phyloP scores from a whole-genome alignment of 2,797 vertebrate species.

The Lophius americanus region DNA sequence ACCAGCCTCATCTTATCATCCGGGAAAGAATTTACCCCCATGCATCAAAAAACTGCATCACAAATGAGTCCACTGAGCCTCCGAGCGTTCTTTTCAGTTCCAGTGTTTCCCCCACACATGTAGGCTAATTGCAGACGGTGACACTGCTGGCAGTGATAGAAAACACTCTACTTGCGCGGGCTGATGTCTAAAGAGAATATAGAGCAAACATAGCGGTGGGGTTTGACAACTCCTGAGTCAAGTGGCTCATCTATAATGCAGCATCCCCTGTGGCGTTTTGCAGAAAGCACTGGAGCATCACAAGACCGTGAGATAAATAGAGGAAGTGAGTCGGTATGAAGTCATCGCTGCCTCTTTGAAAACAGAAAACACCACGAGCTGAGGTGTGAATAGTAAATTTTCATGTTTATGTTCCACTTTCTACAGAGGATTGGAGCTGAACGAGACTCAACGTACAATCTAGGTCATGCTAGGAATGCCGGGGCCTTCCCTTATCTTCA shows the following conservation, averaged over 20 bases:
- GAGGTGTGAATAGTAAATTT: constrained; percentile 22
- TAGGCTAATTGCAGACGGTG: not conserved
- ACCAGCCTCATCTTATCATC: not conserved
- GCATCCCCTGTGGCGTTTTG: constrained; percentile 54
- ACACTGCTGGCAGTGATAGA: not conserved
- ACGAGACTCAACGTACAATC: constrained; percentile 55
- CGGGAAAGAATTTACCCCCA: not conserved
- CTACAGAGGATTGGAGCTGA: constrained; percentile 24
- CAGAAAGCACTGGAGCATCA: constrained; percentile 42
- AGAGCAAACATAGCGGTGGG: constrained; percentile 32
- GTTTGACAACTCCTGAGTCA: constrained; percentile 67
- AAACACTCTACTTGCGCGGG: constrained; percentile 1
- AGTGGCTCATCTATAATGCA: constrained; percentile 78
- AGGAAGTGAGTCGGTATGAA: constrained; percentile 11
- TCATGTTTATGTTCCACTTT: constrained; percentile 30
- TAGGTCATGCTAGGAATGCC: constrained; percentile 50
- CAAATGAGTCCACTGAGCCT: not conserved
- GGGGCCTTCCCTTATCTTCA: constrained; percentile 38
- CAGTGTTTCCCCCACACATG: not conserved
- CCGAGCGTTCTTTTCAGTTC: fast-evolving
- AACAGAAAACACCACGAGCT: constrained; percentile 6
- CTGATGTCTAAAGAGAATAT: constrained; percentile 39
- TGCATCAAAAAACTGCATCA: not conserved
- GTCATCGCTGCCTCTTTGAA: constrained; percentile 1
- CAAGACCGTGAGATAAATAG: constrained; percentile 14